These are phyloP conservation scores for Coregonus clupeaformis DNA, from an alignment of 2,113 vertebrate species.

Conservation along the genomic window DNA sequence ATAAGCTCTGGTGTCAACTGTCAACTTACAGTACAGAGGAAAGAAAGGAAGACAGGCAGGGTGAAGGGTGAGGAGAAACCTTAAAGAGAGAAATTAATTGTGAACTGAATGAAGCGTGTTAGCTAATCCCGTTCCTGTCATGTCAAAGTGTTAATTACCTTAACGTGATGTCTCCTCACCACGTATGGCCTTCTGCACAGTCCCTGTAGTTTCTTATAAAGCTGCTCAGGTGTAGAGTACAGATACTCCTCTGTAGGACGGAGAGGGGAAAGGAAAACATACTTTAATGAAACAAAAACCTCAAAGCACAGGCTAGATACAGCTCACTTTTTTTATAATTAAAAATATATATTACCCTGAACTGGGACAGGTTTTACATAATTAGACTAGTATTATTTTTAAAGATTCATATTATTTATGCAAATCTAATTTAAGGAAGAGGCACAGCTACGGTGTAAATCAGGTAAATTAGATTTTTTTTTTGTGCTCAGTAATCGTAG, in stretches of 20 bases:
- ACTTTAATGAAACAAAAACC: slow-evolving; percentile 93
- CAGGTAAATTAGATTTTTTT: slow-evolving; percentile 14
- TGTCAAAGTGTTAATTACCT: slow-evolving; percentile 72
- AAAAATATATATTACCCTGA: slow-evolving; percentile 91
- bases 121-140: slow-evolving; percentile 1
- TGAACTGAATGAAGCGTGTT: background rate
- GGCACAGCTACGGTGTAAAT: slow-evolving; percentile 3
- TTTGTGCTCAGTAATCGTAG: background rate
- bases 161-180: slow-evolving; percentile 82
- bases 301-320: slow-evolving; percentile 87
- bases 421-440: slow-evolving; percentile 27
- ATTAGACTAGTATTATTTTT: slow-evolving; percentile 88
- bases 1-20: slow-evolving; percentile 81
- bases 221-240: slow-evolving; percentile 96
- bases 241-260: slow-evolving; percentile 83
- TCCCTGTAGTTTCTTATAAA: slow-evolving; percentile 85
- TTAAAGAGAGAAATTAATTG: no score
- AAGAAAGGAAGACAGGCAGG: background rate
- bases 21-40: slow-evolving; percentile 57
- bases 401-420: slow-evolving; percentile 53
- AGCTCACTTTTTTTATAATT: slow-evolving; percentile 90
- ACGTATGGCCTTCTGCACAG: slow-evolving; percentile 87
- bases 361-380: slow-evolving; percentile 89
- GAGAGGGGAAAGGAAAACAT: slow-evolving; percentile 69
- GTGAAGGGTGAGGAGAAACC: background rate